Conservation (phyloP, 2,113 vertebrate species). For the Centropus unirufus region DNA sequence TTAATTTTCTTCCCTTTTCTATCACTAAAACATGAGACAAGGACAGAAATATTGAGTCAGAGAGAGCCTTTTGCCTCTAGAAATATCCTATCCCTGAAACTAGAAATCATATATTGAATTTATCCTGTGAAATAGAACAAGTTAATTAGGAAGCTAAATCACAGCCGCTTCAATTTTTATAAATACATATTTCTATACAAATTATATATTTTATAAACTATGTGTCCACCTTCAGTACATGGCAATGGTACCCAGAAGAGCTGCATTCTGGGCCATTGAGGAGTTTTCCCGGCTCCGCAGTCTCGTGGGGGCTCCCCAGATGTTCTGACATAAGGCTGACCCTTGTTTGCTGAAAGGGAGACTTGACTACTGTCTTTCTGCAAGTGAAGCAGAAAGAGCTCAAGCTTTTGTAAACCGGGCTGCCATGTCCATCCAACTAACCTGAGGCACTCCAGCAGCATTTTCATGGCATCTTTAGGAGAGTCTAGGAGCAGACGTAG, state of each 20-base stretch:
- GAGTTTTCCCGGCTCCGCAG: not conserved
- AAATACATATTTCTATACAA: not conserved
- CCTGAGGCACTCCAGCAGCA: not conserved
- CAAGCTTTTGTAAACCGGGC: not conserved
- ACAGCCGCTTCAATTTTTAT: not conserved
- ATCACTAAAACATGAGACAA: not conserved
- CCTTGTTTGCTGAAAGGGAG: not conserved
- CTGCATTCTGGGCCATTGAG: not conserved
- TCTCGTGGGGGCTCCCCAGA: not conserved
- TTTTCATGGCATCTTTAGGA: not conserved
- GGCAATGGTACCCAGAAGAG: not conserved
- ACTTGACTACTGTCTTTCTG: not conserved
- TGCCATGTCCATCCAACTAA: not conserved
- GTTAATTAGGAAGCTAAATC: not conserved
- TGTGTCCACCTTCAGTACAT: not conserved
- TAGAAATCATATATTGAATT: not conserved
- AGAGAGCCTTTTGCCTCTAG: not conserved
- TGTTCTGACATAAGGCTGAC: not conserved
- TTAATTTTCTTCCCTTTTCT: conserved; percentile 32
- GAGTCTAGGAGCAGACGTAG: not conserved
- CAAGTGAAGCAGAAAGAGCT: not conserved
- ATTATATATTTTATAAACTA: not conserved
- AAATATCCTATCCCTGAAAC: not conserved
- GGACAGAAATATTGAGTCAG: not conserved
- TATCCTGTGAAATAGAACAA: not conserved